Conservation (phyloP, 2,113 vertebrate genomes). For the Clarias macrocephalus region DNA sequence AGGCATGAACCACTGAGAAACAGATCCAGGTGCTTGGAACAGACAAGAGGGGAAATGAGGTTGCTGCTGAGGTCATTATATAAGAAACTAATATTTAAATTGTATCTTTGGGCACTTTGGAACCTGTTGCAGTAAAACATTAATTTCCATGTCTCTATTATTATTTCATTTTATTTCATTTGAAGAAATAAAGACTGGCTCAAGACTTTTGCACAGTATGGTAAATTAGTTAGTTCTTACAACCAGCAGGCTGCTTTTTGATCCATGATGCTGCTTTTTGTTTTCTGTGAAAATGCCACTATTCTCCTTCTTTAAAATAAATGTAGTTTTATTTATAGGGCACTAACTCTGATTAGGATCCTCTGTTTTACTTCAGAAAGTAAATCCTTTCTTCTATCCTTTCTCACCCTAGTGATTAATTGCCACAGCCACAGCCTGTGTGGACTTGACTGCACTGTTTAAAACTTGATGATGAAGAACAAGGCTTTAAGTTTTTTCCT, state of each 20-base stretch:
- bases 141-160: too few species aligned
- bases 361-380: conserved; percentile 34
- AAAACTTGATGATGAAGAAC: conserved; percentile 50
- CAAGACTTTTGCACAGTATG: too few species aligned
- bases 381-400: conserved; percentile 18
- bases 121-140: too few species aligned
- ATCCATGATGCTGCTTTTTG: background rate
- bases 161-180: too few species aligned
- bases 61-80: too few species aligned
- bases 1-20: too few species aligned
- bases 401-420: conserved; percentile 48
- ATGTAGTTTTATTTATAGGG: background rate
- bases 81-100: too few species aligned
- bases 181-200: too few species aligned
- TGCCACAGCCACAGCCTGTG: conserved; percentile 37
- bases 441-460: conserved; percentile 47
- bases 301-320: conserved; percentile 26
- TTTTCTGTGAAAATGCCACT: conserved; percentile 2
- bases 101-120: too few species aligned
- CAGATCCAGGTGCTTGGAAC: too few species aligned
- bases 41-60: too few species aligned
- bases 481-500: conserved; percentile 29
- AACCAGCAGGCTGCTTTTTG: background rate
- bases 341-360: background rate
- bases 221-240: background rate